Conservation (phyloP, 2,888 invertebrate species). For the Platycheirus rosarum region DNA sequence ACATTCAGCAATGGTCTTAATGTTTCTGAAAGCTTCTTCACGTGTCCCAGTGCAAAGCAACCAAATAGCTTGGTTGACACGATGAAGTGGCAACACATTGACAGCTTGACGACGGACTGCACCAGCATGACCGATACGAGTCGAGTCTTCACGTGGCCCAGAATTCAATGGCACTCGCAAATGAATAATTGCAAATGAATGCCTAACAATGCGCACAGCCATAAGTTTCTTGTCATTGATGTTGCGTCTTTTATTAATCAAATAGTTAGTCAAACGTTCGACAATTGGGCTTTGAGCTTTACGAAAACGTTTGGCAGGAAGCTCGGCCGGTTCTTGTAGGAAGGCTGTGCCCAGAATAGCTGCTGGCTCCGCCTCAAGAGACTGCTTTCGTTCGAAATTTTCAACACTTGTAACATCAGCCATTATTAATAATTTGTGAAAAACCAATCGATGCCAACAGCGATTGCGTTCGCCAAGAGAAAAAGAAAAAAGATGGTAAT, state of each 20-base stretch:
- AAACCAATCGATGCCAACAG: conserved; percentile 80
- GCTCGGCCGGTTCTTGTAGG: conserved; percentile 87
- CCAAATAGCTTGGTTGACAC: conserved; percentile 99
- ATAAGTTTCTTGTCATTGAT: conserved; percentile 99
- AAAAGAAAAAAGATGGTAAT: conserved; percentile 78
- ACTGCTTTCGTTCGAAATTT: conserved; percentile 80
- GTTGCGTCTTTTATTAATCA: conserved; percentile 99
- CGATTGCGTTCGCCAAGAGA: conserved; percentile 82
- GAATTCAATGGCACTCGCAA: conserved; percentile 95
- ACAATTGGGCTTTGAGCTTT: conserved; percentile 99
- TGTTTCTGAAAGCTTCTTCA: conserved; percentile 99
- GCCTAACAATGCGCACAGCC: conserved; percentile 99
- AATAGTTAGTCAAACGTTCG: conserved; percentile 97
- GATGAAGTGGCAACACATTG: conserved; percentile 98
- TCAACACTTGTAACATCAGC: conserved; percentile 81
- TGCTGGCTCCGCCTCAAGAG: conserved; percentile 79
- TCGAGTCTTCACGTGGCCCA: conserved; percentile 99
- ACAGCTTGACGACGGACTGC: conserved; percentile 99
- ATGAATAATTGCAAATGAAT: conserved; percentile 99
- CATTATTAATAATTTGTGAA: conserved; percentile 81
- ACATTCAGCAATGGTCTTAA: conserved; percentile 99
- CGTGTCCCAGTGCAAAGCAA: conserved; percentile 99
- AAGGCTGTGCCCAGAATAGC: conserved; percentile 79
- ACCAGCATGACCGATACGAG: conserved; percentile 99
- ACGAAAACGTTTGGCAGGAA: conserved; percentile 98